phyloP scores from a whole-genome alignment of 2,797 vertebrate genomes.

The Rhinoraja longicauda region DNA sequence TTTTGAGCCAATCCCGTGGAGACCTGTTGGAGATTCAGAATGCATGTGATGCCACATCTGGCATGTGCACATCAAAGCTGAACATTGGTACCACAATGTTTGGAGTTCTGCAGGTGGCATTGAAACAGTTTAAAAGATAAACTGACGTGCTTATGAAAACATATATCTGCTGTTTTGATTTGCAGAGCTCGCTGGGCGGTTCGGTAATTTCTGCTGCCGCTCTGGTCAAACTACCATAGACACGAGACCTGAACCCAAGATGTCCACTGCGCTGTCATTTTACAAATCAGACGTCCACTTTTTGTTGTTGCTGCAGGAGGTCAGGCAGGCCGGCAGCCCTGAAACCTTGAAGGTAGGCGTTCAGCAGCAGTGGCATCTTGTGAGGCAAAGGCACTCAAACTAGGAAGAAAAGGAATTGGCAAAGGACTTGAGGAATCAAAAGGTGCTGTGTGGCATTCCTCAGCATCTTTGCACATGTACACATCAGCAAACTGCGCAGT shows the following conservation, averaged over 20 bases:
- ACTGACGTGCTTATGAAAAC: slow-evolving; percentile 21
- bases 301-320: slow-evolving; percentile 16
- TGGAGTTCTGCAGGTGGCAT: background rate
- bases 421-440: no score
- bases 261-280: slow-evolving; percentile 4
- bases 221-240: slow-evolving; percentile 27
- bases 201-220: slow-evolving; percentile 21
- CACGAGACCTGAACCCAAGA: slow-evolving; percentile 15
- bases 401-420: background rate
- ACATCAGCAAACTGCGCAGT: background rate
- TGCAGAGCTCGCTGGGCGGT: slow-evolving; percentile 14
- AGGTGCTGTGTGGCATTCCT: background rate
- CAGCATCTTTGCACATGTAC: background rate
- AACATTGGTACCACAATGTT: slow-evolving; percentile 8
- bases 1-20: background rate
- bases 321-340: background rate
- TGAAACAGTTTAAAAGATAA: slow-evolving; percentile 16
- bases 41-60: background rate
- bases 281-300: slow-evolving; percentile 36
- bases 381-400: slow-evolving; percentile 3
- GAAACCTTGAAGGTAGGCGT: slow-evolving; percentile 27
- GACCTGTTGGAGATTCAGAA: background rate
- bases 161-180: slow-evolving; percentile 24
- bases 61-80: background rate
- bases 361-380: slow-evolving; percentile 26